Conservation (phyloP, 30 jellyfish, hydroid and myxozoan genomes). For the Sanderia malayensis region DNA sequence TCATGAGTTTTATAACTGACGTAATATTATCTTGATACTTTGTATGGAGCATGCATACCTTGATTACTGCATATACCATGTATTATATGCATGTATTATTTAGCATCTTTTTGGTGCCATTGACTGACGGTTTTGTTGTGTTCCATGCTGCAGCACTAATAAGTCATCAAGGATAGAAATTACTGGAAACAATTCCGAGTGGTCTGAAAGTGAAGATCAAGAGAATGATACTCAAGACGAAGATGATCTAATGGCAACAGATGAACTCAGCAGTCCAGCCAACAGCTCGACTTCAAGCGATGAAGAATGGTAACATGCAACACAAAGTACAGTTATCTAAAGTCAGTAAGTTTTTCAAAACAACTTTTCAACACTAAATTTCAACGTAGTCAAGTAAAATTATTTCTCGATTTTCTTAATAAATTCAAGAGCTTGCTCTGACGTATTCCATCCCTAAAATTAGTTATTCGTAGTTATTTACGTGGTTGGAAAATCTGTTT, state of each 20-base stretch:
- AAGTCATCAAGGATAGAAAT: slow-evolving; percentile 46
- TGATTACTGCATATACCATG: no score
- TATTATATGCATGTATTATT: background rate
- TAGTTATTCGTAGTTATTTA: no score
- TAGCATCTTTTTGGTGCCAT: background rate
- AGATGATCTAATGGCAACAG: slow-evolving; percentile 31
- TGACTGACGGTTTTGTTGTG: background rate
- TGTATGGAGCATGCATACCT: no score
- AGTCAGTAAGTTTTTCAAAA: no score
- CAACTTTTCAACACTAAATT: no score
- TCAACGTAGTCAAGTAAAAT: no score
- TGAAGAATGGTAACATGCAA: slow-evolving; percentile 23
- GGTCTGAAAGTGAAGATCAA: slow-evolving; percentile 66
- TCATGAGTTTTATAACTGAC: no score
- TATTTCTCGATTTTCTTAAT: no score
- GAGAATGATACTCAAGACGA: slow-evolving; percentile 61
- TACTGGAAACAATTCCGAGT: slow-evolving; percentile 58
- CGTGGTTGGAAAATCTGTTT: no score
- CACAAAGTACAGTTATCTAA: background rate
- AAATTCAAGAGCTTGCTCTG: no score
- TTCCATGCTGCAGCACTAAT: slow-evolving; percentile 23
- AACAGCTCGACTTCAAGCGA: slow-evolving; percentile 9
- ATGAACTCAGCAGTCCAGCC: slow-evolving; percentile 16
- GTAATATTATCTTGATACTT: no score
- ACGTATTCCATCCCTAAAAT: no score